Percentiles rank a stretch among this genome's conserved stretches.
These are phyloP conservation scores for Prorops nasuta DNA, from an alignment of 1,140 invertebrate genomes.

Conservation along the genomic window DNA sequence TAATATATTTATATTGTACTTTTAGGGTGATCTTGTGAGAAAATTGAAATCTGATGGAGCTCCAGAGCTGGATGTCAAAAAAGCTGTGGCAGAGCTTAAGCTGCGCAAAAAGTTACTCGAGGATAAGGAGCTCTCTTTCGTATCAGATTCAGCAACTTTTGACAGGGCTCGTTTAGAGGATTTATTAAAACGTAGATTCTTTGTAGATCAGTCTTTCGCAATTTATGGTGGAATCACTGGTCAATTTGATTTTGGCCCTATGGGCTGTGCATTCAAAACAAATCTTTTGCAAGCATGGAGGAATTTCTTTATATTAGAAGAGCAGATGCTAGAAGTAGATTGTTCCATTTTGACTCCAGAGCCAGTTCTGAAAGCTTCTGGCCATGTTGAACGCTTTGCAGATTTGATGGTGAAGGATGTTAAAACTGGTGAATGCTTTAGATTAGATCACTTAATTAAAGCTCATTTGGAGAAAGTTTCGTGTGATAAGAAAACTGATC, in stretches of 20 bases:
- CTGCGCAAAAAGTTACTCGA: constrained; percentile 87
- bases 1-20: constrained; percentile 17
- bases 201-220: constrained; percentile 98
- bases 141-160: constrained; percentile 74
- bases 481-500: constrained; percentile 78
- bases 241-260: constrained; percentile 98
- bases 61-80: constrained; percentile 88
- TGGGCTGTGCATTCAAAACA: constrained; percentile 97
- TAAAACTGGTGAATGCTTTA: constrained; percentile 94
- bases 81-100: constrained; percentile 91
- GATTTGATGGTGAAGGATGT: constrained; percentile 99
- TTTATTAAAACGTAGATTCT: constrained; percentile 94
- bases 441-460: constrained; percentile 98
- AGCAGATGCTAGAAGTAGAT: constrained; percentile 98
- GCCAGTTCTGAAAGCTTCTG: constrained; percentile 94
- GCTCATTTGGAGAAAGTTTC: constrained; percentile 88
- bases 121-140: constrained; percentile 87
- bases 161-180: constrained; percentile 96
- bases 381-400: constrained; percentile 98
- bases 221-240: constrained; percentile 95
- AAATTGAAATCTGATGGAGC: constrained; percentile 83
- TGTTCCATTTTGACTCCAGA: constrained; percentile 97
- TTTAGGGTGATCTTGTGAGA: constrained; percentile 83
- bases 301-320: constrained; percentile 94
- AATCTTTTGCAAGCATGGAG: constrained; percentile 94